These are phyloP conservation scores for Apis cerana DNA, from an alignment of 1,140 invertebrate genomes.

Conservation along the genomic window DNA sequence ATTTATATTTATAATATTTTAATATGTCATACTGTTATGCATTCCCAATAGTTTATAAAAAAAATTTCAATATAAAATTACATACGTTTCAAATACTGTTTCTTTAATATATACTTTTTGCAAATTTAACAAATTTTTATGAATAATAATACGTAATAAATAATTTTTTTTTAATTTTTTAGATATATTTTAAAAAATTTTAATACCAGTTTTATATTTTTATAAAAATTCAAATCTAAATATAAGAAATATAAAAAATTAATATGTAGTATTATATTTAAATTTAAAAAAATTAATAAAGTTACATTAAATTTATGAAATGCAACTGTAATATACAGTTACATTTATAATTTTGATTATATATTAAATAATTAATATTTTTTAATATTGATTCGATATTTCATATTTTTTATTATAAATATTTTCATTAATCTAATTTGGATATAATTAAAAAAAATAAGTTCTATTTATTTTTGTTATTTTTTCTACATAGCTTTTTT, in stretches of 20 bases:
- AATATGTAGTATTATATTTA: conserved; percentile 1
- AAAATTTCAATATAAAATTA: conserved; percentile 22
- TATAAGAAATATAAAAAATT: neutral
- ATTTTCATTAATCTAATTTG: conserved; percentile 11
- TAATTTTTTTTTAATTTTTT: conserved; percentile 29
- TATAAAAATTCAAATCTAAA: conserved; percentile 14
- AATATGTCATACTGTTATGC: neutral
- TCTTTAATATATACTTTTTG: conserved; percentile 14
- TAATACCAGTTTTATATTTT: conserved; percentile 17
- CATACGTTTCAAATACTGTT: conserved; percentile 27
- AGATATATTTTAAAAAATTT: conserved; percentile 3
- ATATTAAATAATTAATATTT: conserved; percentile 15
- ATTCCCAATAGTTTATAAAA: conserved; percentile 26
- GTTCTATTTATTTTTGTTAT: conserved; percentile 9
- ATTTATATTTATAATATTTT: conserved; percentile 14
- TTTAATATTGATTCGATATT: neutral
- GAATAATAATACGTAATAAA: conserved; percentile 22
- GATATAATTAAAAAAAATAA: neutral
- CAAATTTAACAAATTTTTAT: conserved; percentile 6
- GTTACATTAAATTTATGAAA: neutral
- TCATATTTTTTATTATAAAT: neutral
- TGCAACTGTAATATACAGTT: neutral
- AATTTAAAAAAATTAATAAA: neutral
- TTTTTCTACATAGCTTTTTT: neutral
- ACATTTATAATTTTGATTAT: neutral